Evolutionary conservation across 2,113 vertebrate species (phyloP), one percentile per base, ranked within the genome.

Genomic region (Camarhynchus parvulus): DNA sequence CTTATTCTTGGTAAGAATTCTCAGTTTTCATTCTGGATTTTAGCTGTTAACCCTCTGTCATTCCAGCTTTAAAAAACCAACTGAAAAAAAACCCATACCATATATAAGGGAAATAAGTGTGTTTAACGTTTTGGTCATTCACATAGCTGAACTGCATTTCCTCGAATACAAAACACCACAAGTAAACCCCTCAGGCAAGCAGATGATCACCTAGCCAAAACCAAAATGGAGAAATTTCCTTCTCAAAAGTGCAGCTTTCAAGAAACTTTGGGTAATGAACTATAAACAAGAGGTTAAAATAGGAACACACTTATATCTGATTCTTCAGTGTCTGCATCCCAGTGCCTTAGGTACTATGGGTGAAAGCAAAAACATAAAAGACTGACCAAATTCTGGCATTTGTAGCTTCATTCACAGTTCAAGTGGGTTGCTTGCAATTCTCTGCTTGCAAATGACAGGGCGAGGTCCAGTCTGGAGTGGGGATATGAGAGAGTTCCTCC

Each of bases 1-100:
- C 88, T 95, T 81, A 77, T 93, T 96, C 76, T 75, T 81, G 25
- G 79, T 89, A 83, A 92, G 76, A 85, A 83, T 92, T 91, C 89
- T 95, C 68, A 56, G 64, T 86, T 96, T 96, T 92, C 78, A 28
- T 92, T 82, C 50, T 87, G 55, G 53, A 75, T 83, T 95, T 91
- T 52, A 75, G 42, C 75, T 95, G 33, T 97, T 96, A 96, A 95
- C 91, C 61, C 61, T 78, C 89, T 77, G n/a, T 30, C 44, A 53
- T 63, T 76, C 79, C 75, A 83, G 46, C 55, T 90, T 83, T 49
- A 64, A 89, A 88, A 76, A 87, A 61, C 41, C 24, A 53, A 39
- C 19, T 13, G 5, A 28, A 67, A 50, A 47, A 39, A 59, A 24
- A 5, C 22, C 20, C 11, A 15, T 15, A 8, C 22, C 49, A 19